Base-by-base conservation (phyloP, 2,888 invertebrate species). In the Drosophila ustulata region DNA sequence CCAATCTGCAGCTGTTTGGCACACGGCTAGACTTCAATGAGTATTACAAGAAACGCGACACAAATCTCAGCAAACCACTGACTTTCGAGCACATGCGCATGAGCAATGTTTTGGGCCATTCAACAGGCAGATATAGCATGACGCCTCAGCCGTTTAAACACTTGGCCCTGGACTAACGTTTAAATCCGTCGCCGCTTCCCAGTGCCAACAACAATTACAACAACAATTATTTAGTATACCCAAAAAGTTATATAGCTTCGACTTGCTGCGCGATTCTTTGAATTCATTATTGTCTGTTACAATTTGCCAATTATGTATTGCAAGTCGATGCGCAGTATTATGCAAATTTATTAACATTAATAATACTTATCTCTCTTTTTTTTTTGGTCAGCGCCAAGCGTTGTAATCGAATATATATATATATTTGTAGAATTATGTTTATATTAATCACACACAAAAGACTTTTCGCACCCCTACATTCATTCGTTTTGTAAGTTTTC, bases 1-100 rank as follows among this genome's bases (percentile, higher is more conserved):
- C 96, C 75, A 97, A 97, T 79, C 94, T 99, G 13, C 97, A 98
- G 89, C 95, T 97, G 80, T 94, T 99, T 66, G 98, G 98, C 74
- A 97, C 97, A 89, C 95, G 98, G 3, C 94, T 99, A 63, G 98
- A 98, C 93, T 99, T 98, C 92, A 99, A 98, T 92, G 97, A 98
- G 91, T 97, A 97, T 93, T 99, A 99, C 93, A 97, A 97, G 90
- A 95, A 96, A 70, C 95, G 95, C 67, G 96, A 97, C 90, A 94
- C 95, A 74, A 95, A 96, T 82, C 94, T 97, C 59, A 95, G 96
- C 67, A 95, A 94, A 67, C 94, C 94, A 3, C 92, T 95, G 57
- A 95, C 94, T 0, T 95, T 94, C 80, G 94, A 94, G 78, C 94
- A 63, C 28, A 55, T 94, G 92, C 93, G 95, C 30, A 93, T 94